These are phyloP conservation scores for Stichodactyla helianthus DNA, from an alignment of 64 coral and sea anemone species.

Conservation along the genomic window DNA sequence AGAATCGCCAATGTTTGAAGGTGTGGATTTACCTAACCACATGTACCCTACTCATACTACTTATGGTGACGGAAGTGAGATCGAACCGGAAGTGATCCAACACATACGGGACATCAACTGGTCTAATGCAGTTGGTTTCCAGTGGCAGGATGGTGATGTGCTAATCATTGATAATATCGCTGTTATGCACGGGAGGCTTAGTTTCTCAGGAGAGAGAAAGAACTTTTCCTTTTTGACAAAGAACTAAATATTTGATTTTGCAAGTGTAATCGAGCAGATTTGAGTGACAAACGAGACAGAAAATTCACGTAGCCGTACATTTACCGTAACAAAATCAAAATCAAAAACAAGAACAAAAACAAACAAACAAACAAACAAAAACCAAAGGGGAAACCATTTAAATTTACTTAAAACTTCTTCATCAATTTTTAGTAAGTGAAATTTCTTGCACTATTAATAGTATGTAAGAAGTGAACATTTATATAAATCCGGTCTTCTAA, in stretches of 20 bases:
- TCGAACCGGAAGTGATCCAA: constrained; percentile 70
- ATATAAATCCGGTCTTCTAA: too few species aligned
- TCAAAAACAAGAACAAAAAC: background rate
- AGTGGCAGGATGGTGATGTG: constrained; percentile 81
- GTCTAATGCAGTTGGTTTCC: constrained; percentile 85
- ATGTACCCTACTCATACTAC: constrained; percentile 64
- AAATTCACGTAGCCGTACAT: too few species aligned
- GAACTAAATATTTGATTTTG: constrained; percentile 35
- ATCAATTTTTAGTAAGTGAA: too few species aligned
- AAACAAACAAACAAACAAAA: background rate
- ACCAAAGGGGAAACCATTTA: background rate
- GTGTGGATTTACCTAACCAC: constrained; percentile 42
- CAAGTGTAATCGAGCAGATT: background rate
- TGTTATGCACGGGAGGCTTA: constrained; percentile 55
- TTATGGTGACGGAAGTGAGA: constrained; percentile 78
- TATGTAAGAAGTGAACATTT: too few species aligned
- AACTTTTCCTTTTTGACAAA: constrained; percentile 57
- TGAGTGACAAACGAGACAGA: too few species aligned
- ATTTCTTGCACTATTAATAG: too few species aligned
- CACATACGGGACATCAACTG: constrained; percentile 67
- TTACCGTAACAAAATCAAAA: background rate
- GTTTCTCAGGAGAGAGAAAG: constrained; percentile 59
- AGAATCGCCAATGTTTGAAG: constrained; percentile 76
- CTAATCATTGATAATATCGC: constrained; percentile 68
- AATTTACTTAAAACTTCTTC: too few species aligned